Conservation (phyloP, 2,113 vertebrate genomes). For the Mormoops blainvillei region DNA sequence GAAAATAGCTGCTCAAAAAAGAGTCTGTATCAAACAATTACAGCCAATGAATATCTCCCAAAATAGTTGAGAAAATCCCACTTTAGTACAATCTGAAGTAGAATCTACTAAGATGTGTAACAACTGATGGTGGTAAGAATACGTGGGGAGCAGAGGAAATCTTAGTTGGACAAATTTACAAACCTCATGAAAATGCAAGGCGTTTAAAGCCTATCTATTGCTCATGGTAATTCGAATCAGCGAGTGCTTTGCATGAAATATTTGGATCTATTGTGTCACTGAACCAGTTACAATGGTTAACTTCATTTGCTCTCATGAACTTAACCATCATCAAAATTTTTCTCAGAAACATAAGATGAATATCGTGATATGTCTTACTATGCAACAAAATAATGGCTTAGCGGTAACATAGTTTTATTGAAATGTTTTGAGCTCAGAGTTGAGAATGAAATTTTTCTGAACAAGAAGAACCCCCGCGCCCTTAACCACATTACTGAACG, state of each 20-base stretch:
- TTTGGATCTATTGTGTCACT: not conserved
- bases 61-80: not conserved
- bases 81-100: not conserved
- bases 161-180: not conserved
- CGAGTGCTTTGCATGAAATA: not conserved
- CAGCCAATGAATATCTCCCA: not conserved
- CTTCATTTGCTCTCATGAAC: not conserved
- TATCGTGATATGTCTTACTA: not conserved
- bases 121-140: not conserved
- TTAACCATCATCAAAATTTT: not conserved
- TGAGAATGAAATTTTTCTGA: not conserved
- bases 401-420: not conserved
- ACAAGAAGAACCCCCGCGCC: not conserved
- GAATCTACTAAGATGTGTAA: not conserved
- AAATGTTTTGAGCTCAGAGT: not conserved
- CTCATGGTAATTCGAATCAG: not conserved
- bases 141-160: not conserved
- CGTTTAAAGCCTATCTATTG: not conserved
- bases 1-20: not conserved
- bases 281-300: not conserved
- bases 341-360: not conserved
- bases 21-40: not conserved
- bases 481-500: not conserved
- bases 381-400: not conserved
- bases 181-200: not conserved